phyloP scores from a whole-genome alignment of 2,797 vertebrate species.

The Channa striata region DNA sequence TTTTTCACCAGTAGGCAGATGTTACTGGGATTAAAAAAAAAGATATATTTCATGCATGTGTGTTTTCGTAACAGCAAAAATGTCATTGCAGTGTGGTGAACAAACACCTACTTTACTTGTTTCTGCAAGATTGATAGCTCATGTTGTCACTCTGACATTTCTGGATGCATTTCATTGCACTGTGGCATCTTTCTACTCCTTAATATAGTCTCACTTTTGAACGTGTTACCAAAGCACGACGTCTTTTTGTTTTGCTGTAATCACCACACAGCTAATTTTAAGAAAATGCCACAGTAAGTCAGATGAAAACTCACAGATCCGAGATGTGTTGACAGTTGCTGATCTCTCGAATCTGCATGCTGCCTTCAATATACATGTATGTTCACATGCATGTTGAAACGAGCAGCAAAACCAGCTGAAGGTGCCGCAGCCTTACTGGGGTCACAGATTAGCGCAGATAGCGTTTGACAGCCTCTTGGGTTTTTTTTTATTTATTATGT shows the following conservation, averaged over 20 bases:
- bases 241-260: conserved; percentile 26
- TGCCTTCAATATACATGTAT: conserved; percentile 31
- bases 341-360: conserved; percentile 33
- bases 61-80: conserved; percentile 3
- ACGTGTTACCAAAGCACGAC: background rate
- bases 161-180: conserved; percentile 2
- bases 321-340: conserved; percentile 41
- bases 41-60: conserved; percentile 6
- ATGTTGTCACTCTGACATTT: conserved; percentile 21
- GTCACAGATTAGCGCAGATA: conserved; percentile 49
- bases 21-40: conserved; percentile 3
- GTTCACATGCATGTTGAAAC: conserved; percentile 36
- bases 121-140: conserved; percentile 17
- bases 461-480: conserved; percentile 47
- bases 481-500: too few relatives aligned
- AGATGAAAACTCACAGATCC: conserved; percentile 42
- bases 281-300: conserved; percentile 21
- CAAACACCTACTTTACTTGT: conserved; percentile 36
- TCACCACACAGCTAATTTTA: conserved; percentile 47
- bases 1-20: conserved; percentile 17
- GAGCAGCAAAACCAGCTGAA: conserved; percentile 24
- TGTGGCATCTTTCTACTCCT: conserved; percentile 8
- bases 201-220: background rate
- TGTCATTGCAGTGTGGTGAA: background rate
- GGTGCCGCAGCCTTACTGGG: conserved; percentile 39